Percentiles rank a stretch among this genome's conserved stretches.
Evolutionary conservation across 2,888 invertebrate genomes (phyloP).

Genomic region (Siphlonurus alternatus): DNA sequence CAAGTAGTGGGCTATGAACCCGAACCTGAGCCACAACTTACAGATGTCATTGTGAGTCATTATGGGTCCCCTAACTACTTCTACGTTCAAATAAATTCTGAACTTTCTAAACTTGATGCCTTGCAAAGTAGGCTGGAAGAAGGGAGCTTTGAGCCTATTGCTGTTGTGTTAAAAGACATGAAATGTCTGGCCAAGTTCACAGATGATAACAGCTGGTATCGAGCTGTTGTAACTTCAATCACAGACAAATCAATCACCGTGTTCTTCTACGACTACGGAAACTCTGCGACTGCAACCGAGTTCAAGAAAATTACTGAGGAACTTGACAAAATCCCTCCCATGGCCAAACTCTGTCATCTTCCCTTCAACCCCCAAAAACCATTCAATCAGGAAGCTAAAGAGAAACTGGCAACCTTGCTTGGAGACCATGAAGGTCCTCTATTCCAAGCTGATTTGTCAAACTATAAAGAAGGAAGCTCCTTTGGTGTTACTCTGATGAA

Average conservation of each 20-base stretch:
- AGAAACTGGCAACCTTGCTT: not conserved
- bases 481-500: not conserved
- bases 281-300: not conserved
- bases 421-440: not conserved
- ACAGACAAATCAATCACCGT: not conserved
- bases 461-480: not conserved
- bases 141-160: not conserved
- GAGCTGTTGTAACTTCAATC: not conserved
- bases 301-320: not conserved
- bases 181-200: not conserved
- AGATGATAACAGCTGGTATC: not conserved
- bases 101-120: not conserved
- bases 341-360: not conserved
- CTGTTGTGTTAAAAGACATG: not conserved
- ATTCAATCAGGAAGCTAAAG: not conserved
- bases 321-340: not conserved
- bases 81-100: not conserved
- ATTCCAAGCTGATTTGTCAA: not conserved
- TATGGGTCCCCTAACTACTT: not conserved
- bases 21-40: no score
- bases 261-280: not conserved
- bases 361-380: not conserved
- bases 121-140: not conserved
- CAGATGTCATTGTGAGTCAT: not conserved
- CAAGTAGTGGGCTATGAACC: not conserved